Conservation (phyloP, 2,888 invertebrate genomes). For the Holacanthella duospinosa region DNA sequence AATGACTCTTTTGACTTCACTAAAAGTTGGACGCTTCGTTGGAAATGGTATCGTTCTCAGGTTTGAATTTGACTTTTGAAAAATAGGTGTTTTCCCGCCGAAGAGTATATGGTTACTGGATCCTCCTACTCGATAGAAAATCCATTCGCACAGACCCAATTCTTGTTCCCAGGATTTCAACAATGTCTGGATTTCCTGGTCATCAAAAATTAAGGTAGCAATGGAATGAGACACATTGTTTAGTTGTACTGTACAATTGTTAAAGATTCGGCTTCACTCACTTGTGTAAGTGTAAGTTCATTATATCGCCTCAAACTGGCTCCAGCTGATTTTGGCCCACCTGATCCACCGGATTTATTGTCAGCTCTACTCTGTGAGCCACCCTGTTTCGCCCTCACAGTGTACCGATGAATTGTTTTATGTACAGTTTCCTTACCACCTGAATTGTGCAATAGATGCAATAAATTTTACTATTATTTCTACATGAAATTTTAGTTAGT, state of each 20-base stretch:
- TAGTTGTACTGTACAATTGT: no score
- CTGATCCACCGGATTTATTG: slow-evolving; percentile 49
- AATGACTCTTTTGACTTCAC: slow-evolving; percentile 65
- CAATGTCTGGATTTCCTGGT: slow-evolving; percentile 69
- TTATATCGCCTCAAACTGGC: slow-evolving; percentile 68
- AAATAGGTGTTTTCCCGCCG: slow-evolving; percentile 58
- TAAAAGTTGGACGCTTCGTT: slow-evolving; percentile 67
- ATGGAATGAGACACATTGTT: no score
- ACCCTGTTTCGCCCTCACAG: slow-evolving; percentile 71
- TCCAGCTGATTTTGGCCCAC: slow-evolving; percentile 69
- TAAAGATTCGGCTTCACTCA: no score
- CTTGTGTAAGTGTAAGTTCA: slow-evolving; percentile 62
- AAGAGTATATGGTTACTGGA: slow-evolving; percentile 64
- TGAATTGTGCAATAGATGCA: slow-evolving; percentile 22
- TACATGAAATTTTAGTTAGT: neutral
- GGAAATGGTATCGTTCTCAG: slow-evolving; percentile 67
- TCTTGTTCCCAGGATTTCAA: slow-evolving; percentile 57
- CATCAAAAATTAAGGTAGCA: no score
- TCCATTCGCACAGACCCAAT: slow-evolving; percentile 55
- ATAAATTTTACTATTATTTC: no score
- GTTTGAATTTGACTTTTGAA: slow-evolving; percentile 53
- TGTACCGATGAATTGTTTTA: slow-evolving; percentile 77
- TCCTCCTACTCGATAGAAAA: slow-evolving; percentile 67
- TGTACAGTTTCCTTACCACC: slow-evolving; percentile 51
- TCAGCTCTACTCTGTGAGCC: slow-evolving; percentile 62